Evolutionary conservation across 2,113 vertebrate genomes (phyloP).

Genomic region (Stomatorhinus ivindoensis): DNA sequence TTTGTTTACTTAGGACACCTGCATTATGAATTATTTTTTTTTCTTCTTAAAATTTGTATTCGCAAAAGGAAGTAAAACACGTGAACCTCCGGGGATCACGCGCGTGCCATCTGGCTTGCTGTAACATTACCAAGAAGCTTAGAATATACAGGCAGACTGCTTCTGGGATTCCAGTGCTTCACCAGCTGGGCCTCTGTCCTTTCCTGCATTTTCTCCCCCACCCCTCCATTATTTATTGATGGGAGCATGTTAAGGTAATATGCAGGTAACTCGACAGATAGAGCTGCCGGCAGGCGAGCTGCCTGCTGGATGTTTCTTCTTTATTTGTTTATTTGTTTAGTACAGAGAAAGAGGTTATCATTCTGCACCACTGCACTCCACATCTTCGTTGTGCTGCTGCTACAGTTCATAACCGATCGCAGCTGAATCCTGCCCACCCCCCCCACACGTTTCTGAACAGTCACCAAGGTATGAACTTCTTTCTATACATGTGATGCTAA

Average conservation of each 20-base stretch:
- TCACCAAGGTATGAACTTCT: not conserved
- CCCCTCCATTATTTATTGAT: slow-evolving; percentile 4
- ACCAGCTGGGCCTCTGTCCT: not conserved
- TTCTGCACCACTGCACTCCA: not conserved
- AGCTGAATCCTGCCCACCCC: not conserved
- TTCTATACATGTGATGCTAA: not conserved
- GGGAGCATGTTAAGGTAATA: slow-evolving; percentile 4
- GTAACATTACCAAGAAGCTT: not conserved
- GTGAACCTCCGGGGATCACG: not conserved
- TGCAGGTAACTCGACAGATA: slow-evolving; percentile 7
- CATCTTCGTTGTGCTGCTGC: not conserved
- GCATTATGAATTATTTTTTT: not conserved
- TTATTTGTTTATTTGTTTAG: slow-evolving; percentile 4
- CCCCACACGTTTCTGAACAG: not conserved
- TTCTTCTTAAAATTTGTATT: not conserved
- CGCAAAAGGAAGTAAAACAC: not conserved
- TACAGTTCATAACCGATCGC: not conserved
- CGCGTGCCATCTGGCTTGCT: not conserved
- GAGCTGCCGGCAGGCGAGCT: not conserved
- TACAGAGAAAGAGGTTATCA: slow-evolving; percentile 5
- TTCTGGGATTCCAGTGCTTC: not conserved
- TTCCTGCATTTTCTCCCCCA: not conserved
- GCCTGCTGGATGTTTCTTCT: not conserved
- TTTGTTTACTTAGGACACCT: not conserved
- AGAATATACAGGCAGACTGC: not conserved